Percentiles rank a stretch among this genome's conserved stretches.
These are phyloP conservation scores for Nanger granti DNA, from an alignment of 2,113 vertebrate species.

Conservation along the genomic window DNA sequence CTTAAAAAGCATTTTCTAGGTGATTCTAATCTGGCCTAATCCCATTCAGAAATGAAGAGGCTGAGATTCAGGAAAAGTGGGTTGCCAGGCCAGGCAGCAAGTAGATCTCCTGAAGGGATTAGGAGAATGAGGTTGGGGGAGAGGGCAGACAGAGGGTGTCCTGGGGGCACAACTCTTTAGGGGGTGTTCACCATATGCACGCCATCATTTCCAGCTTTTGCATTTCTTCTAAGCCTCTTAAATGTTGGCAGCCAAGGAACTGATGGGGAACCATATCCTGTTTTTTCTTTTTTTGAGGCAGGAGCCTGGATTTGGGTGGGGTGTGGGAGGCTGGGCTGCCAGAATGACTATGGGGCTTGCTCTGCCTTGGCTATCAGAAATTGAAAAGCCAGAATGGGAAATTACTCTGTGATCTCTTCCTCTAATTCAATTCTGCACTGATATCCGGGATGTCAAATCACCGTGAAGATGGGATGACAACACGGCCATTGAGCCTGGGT, in stretches of 20 bases:
- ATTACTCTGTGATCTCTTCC: neutral
- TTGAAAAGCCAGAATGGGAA: neutral
- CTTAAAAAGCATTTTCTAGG: neutral
- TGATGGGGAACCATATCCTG: neutral
- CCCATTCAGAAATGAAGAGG: neutral
- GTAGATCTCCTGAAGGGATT: neutral
- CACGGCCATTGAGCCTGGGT: constrained; percentile 19
- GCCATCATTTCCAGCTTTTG: neutral
- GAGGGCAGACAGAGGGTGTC: neutral
- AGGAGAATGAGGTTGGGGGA: neutral
- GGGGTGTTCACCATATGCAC: neutral
- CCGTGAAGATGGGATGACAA: constrained; percentile 22
- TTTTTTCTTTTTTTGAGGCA: neutral
- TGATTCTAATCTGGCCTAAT: neutral
- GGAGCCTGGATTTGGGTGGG: neutral
- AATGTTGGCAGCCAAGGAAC: no score
- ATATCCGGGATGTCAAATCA: constrained; percentile 26
- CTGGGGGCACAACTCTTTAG: neutral
- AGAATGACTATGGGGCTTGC: neutral
- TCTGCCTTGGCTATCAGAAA: neutral
- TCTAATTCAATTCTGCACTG: constrained; percentile 19
- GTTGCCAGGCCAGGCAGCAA: fast-evolving
- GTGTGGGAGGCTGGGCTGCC: neutral
- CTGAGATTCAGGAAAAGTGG: neutral
- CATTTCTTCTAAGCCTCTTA: neutral